Base-by-base conservation (phyloP, 2,113 vertebrate genomes). In the Catharus fuscescens region DNA sequence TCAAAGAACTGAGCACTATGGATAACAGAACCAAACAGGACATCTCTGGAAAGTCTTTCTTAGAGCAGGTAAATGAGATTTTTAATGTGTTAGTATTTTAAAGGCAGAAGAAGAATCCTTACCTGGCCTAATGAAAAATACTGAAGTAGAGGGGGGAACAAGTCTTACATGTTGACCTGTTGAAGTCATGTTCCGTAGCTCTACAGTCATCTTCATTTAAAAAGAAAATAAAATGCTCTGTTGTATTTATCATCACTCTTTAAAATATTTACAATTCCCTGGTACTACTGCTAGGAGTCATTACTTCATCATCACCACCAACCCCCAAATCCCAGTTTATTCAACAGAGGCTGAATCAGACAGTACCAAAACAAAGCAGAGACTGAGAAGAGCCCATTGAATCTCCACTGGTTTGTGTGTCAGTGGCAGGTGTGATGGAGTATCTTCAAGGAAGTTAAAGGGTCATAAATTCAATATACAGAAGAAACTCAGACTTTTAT, bases 91-190 rank as follows among this genome's bases (percentile, higher is more conserved):
- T 92, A 56, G 59, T 14, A 59, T 48, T 47, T 82, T 29, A 60
- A 60, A 88, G 40, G 14, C n/a, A 90, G 36, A 62, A 70, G 52
- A 92, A 60, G 10, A 87, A 38, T 32, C 0, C 98, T 99, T 92
- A 99, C 99, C 99, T 74, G 99, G 86, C 15, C 98, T 98, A 66
- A 99, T 88, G 3, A 98, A 97, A 88, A 99, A 99, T 93, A 98
- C 97, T 14, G 98, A 96, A 8, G 99, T 98, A 32, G 97, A 97
- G 1, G 99, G 99, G 4, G 99, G 99, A 72, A 99, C 97, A 90
- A 99, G 96, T 29, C 99, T 97, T 67, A 99, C 23, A 24, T 96
- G 96, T 18, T 98, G 98, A 95, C 98, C 97, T 19, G 98, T 97
- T 6, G 98, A 97, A 8, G 99, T 99, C 94, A 98, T 52, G 57